These are phyloP conservation scores for Zaprionus inermis DNA, from an alignment of 1,140 invertebrate species.

Conservation along the genomic window DNA sequence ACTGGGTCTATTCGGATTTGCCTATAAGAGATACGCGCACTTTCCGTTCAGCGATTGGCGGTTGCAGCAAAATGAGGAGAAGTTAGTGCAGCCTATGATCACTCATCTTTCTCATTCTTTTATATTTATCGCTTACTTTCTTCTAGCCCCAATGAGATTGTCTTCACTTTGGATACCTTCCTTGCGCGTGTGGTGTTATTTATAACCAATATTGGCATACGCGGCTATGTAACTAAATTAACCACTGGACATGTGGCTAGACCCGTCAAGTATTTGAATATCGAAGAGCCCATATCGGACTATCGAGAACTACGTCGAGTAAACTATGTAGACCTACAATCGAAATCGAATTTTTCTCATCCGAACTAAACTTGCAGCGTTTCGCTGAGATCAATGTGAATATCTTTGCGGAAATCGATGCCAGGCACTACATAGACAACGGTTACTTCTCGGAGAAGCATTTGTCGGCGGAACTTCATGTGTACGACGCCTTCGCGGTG, in stretches of 20 bases:
- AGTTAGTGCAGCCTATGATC: no score
- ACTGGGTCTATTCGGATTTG: constrained; percentile 69
- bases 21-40: constrained; percentile 64
- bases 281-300: constrained; percentile 62
- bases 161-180: constrained; percentile 73
- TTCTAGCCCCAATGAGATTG: constrained; percentile 58
- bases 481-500: constrained; percentile 63
- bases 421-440: constrained; percentile 71
- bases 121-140: neutral
- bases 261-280: constrained; percentile 57
- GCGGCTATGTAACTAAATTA: constrained; percentile 64
- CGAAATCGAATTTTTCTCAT: no score
- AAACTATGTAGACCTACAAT: neutral
- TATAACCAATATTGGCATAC: constrained; percentile 55
- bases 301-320: constrained; percentile 66
- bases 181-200: constrained; percentile 54
- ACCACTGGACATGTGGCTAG: constrained; percentile 44
- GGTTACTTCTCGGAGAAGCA: constrained; percentile 77
- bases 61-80: constrained; percentile 49
- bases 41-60: constrained; percentile 72
- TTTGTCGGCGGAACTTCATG: constrained; percentile 66
- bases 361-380: constrained; percentile 23
- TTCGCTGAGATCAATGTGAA: constrained; percentile 69
- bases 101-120: neutral
- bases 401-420: constrained; percentile 73